These are phyloP conservation scores for Etia nguti DNA, from an alignment of 2,113 vertebrate genomes.

Conservation along the genomic window DNA sequence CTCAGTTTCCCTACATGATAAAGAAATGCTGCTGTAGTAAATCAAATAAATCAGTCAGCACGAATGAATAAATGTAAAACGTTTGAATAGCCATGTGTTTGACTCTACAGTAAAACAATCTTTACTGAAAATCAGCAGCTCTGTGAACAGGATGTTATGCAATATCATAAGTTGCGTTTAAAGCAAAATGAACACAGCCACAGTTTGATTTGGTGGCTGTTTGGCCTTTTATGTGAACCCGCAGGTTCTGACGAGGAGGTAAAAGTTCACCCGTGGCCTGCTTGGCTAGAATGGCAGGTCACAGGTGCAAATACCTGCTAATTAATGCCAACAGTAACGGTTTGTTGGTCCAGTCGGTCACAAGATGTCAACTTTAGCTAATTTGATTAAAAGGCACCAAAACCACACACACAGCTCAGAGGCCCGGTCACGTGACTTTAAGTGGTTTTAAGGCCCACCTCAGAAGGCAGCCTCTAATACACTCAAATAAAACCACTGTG, in stretches of 20 bases:
- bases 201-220: not conserved
- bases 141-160: accelerated
- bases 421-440: not conserved
- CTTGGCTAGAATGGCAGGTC: not conserved
- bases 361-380: accelerated
- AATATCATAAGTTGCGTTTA: not conserved
- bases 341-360: not conserved
- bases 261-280: not conserved
- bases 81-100: not conserved
- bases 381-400: not conserved
- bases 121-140: not conserved
- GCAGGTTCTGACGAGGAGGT: not conserved
- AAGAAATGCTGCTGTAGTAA: not conserved
- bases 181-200: not conserved
- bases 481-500: not conserved
- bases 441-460: not conserved
- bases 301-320: not conserved
- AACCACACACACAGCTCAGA: not conserved
- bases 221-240: not conserved
- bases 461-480: not conserved
- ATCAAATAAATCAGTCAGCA: not conserved
- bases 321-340: accelerated
- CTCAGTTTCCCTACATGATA: not conserved
- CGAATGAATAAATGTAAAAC: accelerated
- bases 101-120: not conserved